A percentile compares a stretch with the other conserved stretches of the same genome.
Conservation (phyloP, 2,797 vertebrate species). For the Pipistrellus kuhlii region DNA sequence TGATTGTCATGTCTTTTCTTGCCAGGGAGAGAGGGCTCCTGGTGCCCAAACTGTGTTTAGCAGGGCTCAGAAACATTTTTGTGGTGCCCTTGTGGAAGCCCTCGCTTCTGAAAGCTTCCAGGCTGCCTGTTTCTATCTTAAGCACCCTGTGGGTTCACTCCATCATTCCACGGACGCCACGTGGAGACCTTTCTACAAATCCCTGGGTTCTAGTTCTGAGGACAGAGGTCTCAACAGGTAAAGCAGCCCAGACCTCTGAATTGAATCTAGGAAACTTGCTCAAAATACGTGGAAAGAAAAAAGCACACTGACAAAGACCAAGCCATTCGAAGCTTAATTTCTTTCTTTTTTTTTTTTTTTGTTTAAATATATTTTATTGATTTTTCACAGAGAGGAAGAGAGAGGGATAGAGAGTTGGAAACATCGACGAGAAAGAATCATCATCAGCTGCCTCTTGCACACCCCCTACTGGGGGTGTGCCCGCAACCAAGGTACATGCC, state of each 20-base stretch:
- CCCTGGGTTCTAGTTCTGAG: slow-evolving; percentile 53
- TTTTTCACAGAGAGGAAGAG: too few species aligned
- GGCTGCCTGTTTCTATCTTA: neutral
- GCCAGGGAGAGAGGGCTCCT: neutral
- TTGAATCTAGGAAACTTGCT: neutral
- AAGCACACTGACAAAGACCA: neutral
- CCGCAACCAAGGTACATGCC: too few species aligned
- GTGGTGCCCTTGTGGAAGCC: neutral
- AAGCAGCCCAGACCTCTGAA: neutral
- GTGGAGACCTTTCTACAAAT: slow-evolving; percentile 26
- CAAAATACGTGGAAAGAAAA: neutral
- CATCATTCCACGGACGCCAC: neutral
- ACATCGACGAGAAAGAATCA: too few species aligned
- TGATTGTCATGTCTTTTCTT: neutral
- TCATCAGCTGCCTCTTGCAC: too few species aligned
- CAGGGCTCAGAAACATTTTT: neutral
- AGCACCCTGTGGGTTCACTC: neutral
- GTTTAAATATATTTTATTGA: too few species aligned
- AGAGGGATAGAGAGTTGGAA: too few species aligned
- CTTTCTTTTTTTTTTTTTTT: too few species aligned
- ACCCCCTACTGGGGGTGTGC: too few species aligned
- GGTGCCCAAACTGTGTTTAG: neutral
- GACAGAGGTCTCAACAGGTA: slow-evolving; percentile 21
- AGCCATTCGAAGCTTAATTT: slow-evolving; percentile 31
- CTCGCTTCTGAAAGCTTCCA: neutral